phyloP scores from a whole-genome alignment of 2,113 vertebrate genomes.

The Spermophilus dauricus region DNA sequence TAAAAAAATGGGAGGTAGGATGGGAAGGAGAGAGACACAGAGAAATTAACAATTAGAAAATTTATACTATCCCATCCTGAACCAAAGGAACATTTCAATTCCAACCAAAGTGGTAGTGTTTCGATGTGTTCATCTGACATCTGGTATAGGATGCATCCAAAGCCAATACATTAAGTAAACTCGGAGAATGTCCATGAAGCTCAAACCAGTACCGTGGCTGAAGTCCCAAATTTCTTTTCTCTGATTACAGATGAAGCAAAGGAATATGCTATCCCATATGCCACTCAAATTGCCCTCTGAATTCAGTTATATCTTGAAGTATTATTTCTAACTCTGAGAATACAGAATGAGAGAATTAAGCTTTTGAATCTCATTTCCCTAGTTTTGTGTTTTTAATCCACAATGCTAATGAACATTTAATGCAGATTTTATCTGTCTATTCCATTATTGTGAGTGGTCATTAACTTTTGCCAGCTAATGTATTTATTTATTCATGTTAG shows the following conservation, averaged over 20 bases:
- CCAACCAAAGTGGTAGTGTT: not conserved
- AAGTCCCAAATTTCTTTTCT: not conserved
- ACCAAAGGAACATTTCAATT: not conserved
- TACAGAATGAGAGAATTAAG: constrained; percentile 25
- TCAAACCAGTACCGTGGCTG: not conserved
- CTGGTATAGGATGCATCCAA: not conserved
- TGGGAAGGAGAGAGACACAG: not conserved
- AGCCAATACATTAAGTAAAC: not conserved
- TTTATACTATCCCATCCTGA: not conserved
- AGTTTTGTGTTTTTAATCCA: constrained; percentile 47
- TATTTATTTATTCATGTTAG: constrained; percentile 74
- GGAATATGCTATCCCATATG: constrained; percentile 14
- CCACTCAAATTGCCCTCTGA: constrained; percentile 37
- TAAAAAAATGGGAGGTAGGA: not conserved
- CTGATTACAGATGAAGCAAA: constrained; percentile 35
- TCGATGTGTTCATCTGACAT: not conserved
- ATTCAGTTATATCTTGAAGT: constrained; percentile 47
- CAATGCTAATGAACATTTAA: constrained; percentile 66
- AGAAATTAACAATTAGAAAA: not conserved
- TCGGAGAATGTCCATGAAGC: not conserved
- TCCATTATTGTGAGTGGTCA: constrained; percentile 55
- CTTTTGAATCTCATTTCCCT: constrained; percentile 48
- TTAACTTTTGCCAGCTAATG: constrained; percentile 76
- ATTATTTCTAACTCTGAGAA: constrained; percentile 40
- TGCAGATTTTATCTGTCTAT: constrained; percentile 57